Conservation (phyloP, 2,888 invertebrate species). For the Zaprionus lineosus region DNA sequence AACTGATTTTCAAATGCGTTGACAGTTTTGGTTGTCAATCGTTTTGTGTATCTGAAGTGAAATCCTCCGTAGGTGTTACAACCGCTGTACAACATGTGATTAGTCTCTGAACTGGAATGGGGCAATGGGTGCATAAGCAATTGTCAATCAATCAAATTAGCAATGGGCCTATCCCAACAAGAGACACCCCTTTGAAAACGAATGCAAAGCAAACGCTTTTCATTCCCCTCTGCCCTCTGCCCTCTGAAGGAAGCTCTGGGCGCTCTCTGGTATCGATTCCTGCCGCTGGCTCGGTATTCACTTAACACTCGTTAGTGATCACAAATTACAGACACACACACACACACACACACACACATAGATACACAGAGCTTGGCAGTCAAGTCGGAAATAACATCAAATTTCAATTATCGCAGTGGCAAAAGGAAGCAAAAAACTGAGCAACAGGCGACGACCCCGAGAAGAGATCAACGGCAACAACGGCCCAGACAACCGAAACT, state of each 20-base stretch:
- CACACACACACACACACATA: constrained; percentile 7
- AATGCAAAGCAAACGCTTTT: too few relatives aligned
- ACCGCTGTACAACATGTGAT: constrained; percentile 47
- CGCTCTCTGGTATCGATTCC: too few relatives aligned
- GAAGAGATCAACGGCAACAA: constrained; percentile 13
- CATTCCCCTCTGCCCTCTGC: too few relatives aligned
- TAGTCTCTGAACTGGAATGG: constrained; percentile 55
- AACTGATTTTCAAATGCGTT: constrained; percentile 68
- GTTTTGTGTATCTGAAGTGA: constrained; percentile 53
- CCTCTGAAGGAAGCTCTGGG: too few relatives aligned
- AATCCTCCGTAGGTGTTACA: constrained; percentile 51
- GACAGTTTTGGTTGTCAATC: constrained; percentile 70
- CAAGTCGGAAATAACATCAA: constrained; percentile 61
- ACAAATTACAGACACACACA: constrained; percentile 25
- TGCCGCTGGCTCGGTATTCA: too few relatives aligned
- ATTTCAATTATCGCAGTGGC: constrained; percentile 78
- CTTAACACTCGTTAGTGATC: constrained; percentile 3
- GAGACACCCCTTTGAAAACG: too few relatives aligned
- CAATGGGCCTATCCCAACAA: constrained; percentile 6
- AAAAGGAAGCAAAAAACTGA: constrained; percentile 47
- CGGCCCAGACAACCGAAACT: constrained; percentile 12
- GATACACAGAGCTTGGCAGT: neutral
- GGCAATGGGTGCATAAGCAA: constrained; percentile 29
- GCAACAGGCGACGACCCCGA: constrained; percentile 56
- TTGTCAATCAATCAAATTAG: constrained; percentile 17